Conservation (phyloP, 2,888 invertebrate genomes). For the Tenthredo mesomela region DNA sequence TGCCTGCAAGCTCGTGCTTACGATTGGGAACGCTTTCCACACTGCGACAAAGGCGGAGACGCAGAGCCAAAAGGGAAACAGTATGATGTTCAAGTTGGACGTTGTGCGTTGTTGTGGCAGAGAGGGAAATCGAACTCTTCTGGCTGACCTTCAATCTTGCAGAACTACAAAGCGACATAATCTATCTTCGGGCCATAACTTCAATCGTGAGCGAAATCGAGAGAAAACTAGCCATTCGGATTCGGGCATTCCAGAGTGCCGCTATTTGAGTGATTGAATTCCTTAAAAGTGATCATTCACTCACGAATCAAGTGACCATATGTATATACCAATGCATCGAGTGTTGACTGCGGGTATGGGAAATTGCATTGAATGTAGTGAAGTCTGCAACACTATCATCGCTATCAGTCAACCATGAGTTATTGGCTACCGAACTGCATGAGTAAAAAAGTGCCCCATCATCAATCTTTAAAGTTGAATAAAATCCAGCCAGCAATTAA, state of each 20-base stretch:
- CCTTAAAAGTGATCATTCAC: too few relatives aligned
- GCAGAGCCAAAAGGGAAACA: slow-evolving; percentile 11
- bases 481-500: background rate
- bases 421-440: background rate
- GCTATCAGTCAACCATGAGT: background rate
- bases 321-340: background rate
- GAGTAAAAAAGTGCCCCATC: background rate
- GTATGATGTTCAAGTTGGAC: background rate
- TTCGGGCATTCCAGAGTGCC: background rate
- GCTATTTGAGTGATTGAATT: too few relatives aligned
- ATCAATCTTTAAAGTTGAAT: background rate
- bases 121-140: background rate
- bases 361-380: background rate
- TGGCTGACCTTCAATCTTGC: background rate
- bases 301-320: background rate
- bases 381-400: background rate
- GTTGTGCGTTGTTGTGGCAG: background rate
- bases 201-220: background rate
- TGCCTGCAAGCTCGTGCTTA: slow-evolving; percentile 31
- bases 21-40: slow-evolving; percentile 13
- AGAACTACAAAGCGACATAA: background rate
- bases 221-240: background rate
- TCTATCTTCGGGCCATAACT: background rate
- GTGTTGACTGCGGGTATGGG: background rate
- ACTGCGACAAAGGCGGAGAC: background rate